A percentile compares a stretch with the other conserved stretches of the same genome.
phyloP scores from a whole-genome alignment of 2,797 vertebrate species.

The Falco peregrinus region DNA sequence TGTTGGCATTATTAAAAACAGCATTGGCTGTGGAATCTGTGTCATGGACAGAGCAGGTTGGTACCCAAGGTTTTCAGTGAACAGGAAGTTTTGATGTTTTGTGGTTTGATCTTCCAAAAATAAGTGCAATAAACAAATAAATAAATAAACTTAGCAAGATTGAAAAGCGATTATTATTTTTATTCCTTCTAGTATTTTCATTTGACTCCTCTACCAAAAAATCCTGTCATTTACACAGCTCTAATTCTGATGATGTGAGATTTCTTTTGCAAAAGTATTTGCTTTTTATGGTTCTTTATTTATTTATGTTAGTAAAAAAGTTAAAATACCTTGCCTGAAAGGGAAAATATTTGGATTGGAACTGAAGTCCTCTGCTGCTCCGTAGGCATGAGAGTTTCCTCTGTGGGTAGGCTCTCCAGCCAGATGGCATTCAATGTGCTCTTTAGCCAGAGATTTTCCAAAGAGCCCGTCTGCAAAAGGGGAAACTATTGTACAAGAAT shows the following conservation, averaged over 20 bases:
- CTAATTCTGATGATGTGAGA: not conserved
- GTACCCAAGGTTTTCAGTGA: not conserved
- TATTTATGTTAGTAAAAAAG: constrained; percentile 28
- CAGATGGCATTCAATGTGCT: not conserved
- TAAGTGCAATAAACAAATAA: not conserved
- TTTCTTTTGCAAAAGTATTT: constrained; percentile 10
- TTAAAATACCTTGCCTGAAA: constrained; percentile 21
- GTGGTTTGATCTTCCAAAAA: not conserved
- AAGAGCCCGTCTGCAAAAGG: not conserved
- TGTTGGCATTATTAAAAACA: not conserved
- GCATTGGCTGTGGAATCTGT: not conserved
- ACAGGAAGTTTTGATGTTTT: not conserved
- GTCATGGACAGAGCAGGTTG: not conserved
- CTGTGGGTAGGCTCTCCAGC: not conserved
- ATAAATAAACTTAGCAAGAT: not conserved
- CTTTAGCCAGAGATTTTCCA: not conserved
- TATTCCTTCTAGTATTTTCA: not conserved
- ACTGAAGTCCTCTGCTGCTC: not conserved
- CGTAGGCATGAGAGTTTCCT: not conserved
- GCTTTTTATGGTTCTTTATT: constrained; percentile 22
- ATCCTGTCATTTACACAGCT: not conserved
- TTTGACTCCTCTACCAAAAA: not conserved
- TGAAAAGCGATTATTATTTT: not conserved
- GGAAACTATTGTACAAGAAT: not conserved
- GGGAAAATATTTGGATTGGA: constrained; percentile 47